A percentile compares a stretch with the other conserved stretches of the same genome.
Conservation (phyloP, 2,113 vertebrate species). For the Callaeas wilsoni region DNA sequence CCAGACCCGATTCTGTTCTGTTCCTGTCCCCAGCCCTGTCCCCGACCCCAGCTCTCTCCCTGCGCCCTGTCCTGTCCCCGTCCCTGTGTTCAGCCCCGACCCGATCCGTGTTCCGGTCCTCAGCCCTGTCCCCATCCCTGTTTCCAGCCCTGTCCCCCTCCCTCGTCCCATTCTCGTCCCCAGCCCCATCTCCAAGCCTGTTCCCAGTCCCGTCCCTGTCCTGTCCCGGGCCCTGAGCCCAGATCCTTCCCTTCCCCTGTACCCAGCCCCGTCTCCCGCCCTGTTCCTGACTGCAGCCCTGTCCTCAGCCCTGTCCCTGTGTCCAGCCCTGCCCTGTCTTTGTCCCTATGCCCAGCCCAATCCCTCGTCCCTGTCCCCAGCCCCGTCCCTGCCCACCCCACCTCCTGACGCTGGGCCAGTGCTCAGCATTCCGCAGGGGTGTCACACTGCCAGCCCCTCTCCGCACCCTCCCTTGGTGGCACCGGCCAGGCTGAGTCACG, state of each 20-base stretch:
- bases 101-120: too few species aligned
- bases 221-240: background rate
- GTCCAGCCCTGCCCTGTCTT: background rate
- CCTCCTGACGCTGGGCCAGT: accelerated
- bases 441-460: background rate
- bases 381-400: background rate
- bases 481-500: background rate
- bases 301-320: background rate
- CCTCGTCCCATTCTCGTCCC: background rate
- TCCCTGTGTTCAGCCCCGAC: background rate
- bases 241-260: background rate
- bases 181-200: too few species aligned
- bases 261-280: background rate
- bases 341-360: accelerated
- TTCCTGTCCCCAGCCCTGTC: background rate
- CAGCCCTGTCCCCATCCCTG: too few species aligned
- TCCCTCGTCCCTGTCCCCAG: background rate
- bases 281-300: background rate
- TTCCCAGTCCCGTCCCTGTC: background rate
- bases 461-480: background rate
- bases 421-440: accelerated
- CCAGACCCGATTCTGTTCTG: too few species aligned
- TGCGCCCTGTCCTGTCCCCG: background rate
- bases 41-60: background rate
- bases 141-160: background rate